Base-by-base conservation (phyloP, 2,888 invertebrate genomes). In the Leptarthrus brevirostris region DNA sequence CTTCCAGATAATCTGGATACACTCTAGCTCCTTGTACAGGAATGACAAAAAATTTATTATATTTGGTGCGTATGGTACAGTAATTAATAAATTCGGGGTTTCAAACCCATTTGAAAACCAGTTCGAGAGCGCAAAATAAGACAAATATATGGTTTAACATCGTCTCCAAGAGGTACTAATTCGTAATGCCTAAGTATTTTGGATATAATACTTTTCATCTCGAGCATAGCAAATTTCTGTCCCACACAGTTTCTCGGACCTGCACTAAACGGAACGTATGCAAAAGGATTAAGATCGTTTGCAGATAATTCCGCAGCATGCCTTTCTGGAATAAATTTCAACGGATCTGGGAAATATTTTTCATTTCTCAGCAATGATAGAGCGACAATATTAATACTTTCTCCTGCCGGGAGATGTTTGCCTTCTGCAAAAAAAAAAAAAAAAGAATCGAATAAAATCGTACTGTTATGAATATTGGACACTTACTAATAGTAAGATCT, bases 401-500 rank as follows among this genome's bases (percentile, higher is more conserved):
- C 78, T 1, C 80, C 80, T 6, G 79, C 79, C 0, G 84, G 84
- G 3, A 85, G 52, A 2, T 79, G 54, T 10, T 79, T 80, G 24
- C 78, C 76, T 12, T 80, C 82, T 82, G 52, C 1, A 76, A 72
- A 20, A 22, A 47, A 2, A 76, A 72, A 20, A 22, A 47, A 2
- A 40, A 18, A 44, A 89, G 87, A n/a, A 36, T 14, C 14, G 16
- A 6, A 2, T 12, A 24, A 8, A 18, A 16, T 5, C 14, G n/a
- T 36, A 8, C 53, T 22, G n/a, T n/a, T n/a, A n/a, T n/a, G n/a
- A n/a, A n/a, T n/a, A n/a, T n/a, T n/a, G n/a, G 36, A 6, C 8
- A 80, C 86, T 81, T 83, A 89, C 90, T 87, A 76, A 90, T 79
- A 64, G 81, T 80, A 14, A 89, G 81, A 75, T 88, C 86, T 77